Evolutionary conservation across 2,797 vertebrate species (phyloP), one percentile per base, ranked within the genome.

Genomic region (Delichon dasypus): DNA sequence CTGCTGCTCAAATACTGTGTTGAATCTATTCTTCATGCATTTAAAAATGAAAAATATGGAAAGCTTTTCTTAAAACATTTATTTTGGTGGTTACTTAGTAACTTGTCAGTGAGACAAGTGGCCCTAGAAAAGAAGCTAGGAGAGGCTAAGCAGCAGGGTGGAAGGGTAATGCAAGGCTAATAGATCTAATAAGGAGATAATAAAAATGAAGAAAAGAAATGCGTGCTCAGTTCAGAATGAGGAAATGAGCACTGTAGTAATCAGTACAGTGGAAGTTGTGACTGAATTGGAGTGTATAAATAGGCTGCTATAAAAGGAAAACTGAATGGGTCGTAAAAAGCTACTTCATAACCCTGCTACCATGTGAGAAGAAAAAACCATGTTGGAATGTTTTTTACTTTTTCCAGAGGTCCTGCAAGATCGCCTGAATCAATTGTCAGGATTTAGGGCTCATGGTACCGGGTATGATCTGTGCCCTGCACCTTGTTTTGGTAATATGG

Each of bases 281-380:
- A 79, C 89, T 94, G 89, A 79, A 86, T 67, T 73, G 60, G 50
- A 91, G 71, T 60, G 18, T 95, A 65, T 87, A 90, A 93, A 91
- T 86, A 93, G 88, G 47, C 57, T 87, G 50, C 83, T 95, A 51
- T 93, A 67, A 94, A 93, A 88, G 61, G 85, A 90, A 87, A n/a
- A 76, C 65, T 90, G 78, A 53, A 74, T 85, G 72, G 44, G 15
- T 87, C 83, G 79, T 85, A 48, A 85, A 83, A 95, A 90, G 44
- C 47, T 87, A 27, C 83, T 91, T 89, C 74, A 30, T 82, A 80
- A 76, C 42, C 45, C 19, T 90, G 13, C 50, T 32, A 20, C 62
- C 45, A 47, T n/a, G 30, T 74, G 64, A 95, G 86, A 79, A 79
- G 78, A 87, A 88, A 90, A 74, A 76, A 70, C 34, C 9, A 3